A percentile compares a stretch with the other conserved stretches of the same genome.
Evolutionary conservation across 2,797 vertebrate species (phyloP).

Genomic region (Clarias pachynema): DNA sequence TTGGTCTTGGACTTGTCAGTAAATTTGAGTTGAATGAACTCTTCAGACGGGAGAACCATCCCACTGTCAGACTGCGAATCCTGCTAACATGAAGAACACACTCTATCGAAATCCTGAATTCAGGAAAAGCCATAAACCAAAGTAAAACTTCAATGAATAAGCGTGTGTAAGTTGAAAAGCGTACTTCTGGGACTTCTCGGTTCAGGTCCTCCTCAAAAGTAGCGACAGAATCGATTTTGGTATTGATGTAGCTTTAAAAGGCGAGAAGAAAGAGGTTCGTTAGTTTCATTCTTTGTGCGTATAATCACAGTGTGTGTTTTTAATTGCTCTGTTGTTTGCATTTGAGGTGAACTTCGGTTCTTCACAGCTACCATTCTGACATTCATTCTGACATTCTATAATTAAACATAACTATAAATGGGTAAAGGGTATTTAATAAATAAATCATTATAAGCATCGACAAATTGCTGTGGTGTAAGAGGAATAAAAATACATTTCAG

Average conservation of each 20-base stretch:
- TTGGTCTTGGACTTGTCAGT: conserved; percentile 71
- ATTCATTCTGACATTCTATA: neutral
- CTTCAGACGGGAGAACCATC: conserved; percentile 83
- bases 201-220: conserved; percentile 85
- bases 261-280: neutral
- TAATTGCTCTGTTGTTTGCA: neutral
- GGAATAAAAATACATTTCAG: neutral
- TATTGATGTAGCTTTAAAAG: conserved; percentile 80
- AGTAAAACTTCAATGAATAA: too few relatives aligned
- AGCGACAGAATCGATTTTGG: conserved; percentile 73
- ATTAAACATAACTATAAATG: neutral
- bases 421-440: neutral
- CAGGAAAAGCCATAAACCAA: neutral
- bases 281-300: too few relatives aligned
- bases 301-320: neutral
- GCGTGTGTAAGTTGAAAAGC: conserved; percentile 43
- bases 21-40: conserved; percentile 81
- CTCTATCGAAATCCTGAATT: neutral
- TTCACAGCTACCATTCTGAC: neutral
- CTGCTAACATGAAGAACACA: conserved; percentile 64
- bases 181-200: conserved; percentile 75
- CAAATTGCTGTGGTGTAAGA: neutral
- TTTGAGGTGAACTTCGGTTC: neutral
- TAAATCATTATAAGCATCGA: too few relatives aligned
- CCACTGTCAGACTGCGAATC: conserved; percentile 83